These are phyloP conservation scores for Dendrocincla fuliginosa DNA, from an alignment of 2,797 vertebrate genomes.

Conservation along the genomic window DNA sequence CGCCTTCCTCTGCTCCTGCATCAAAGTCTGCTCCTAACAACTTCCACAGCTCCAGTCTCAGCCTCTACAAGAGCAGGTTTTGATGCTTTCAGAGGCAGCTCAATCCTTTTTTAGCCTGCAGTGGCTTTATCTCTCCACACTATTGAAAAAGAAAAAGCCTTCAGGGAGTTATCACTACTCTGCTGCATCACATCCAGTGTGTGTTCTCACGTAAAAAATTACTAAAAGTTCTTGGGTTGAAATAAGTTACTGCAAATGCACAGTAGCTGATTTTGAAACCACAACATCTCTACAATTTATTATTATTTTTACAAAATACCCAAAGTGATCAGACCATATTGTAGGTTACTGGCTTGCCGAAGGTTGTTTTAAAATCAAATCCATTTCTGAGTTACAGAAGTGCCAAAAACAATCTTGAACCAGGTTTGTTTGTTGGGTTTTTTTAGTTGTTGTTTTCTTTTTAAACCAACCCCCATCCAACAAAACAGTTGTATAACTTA, in stretches of 20 bases:
- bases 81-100: slow-evolving; percentile 2
- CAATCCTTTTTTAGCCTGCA: neutral
- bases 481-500: slow-evolving; percentile 54
- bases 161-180: neutral
- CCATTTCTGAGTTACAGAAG: slow-evolving; percentile 69
- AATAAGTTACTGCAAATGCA: slow-evolving; percentile 69
- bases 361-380: slow-evolving; percentile 66
- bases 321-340: slow-evolving; percentile 68
- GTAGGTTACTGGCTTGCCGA: slow-evolving; percentile 63
- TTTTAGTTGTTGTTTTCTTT: neutral
- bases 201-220: neutral
- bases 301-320: slow-evolving; percentile 74
- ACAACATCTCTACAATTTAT: slow-evolving; percentile 72
- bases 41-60: neutral
- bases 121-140: neutral
- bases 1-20: neutral
- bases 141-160: neutral
- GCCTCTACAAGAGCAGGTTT: neutral
- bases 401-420: slow-evolving; percentile 64
- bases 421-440: slow-evolving; percentile 2
- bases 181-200: neutral
- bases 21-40: neutral
- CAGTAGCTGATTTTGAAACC: slow-evolving; percentile 69
- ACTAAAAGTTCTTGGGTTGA: slow-evolving; percentile 17
- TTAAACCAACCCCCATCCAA: slow-evolving; percentile 52